These are phyloP conservation scores for Ostrea edulis DNA, from an alignment of 1,140 invertebrate species.

Conservation along the genomic window DNA sequence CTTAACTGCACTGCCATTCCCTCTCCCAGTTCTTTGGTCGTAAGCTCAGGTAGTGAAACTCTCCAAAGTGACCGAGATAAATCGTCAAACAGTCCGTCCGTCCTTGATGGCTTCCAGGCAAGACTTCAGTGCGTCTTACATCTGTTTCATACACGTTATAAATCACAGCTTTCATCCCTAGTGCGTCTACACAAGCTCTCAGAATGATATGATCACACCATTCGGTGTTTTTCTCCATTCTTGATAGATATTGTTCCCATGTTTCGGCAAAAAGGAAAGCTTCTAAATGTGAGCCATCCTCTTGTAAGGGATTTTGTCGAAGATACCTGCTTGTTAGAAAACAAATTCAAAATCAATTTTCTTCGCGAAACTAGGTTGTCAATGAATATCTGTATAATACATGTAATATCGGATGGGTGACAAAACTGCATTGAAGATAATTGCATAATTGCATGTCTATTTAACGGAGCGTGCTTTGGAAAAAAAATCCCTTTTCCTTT, in stretches of 20 bases:
- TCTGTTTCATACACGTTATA: not conserved
- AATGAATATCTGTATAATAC: too few relatives aligned
- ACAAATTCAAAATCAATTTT: not conserved
- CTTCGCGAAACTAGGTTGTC: too few relatives aligned
- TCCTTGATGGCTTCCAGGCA: not conserved
- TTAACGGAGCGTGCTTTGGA: too few relatives aligned
- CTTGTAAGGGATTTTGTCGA: not conserved
- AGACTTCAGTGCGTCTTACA: not conserved
- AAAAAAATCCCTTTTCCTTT: too few relatives aligned
- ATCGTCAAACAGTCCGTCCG: not conserved
- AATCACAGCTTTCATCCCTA: conserved; percentile 2
- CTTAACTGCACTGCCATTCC: conserved; percentile 44
- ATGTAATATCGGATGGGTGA: too few relatives aligned
- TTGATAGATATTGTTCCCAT: not conserved
- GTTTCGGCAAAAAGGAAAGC: not conserved
- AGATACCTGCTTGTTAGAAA: not conserved
- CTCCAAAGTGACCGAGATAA: conserved; percentile 48
- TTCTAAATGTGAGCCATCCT: not conserved
- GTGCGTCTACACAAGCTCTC: conserved; percentile 31
- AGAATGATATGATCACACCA: conserved; percentile 56
- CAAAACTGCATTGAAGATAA: too few relatives aligned
- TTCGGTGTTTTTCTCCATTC: conserved; percentile 35
- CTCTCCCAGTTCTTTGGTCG: conserved; percentile 50
- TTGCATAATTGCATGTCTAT: too few relatives aligned
- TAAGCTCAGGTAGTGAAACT: conserved; percentile 49